Conservation (phyloP, 1,140 invertebrate species). For the honey bee (Apis mellifera) region DNA sequence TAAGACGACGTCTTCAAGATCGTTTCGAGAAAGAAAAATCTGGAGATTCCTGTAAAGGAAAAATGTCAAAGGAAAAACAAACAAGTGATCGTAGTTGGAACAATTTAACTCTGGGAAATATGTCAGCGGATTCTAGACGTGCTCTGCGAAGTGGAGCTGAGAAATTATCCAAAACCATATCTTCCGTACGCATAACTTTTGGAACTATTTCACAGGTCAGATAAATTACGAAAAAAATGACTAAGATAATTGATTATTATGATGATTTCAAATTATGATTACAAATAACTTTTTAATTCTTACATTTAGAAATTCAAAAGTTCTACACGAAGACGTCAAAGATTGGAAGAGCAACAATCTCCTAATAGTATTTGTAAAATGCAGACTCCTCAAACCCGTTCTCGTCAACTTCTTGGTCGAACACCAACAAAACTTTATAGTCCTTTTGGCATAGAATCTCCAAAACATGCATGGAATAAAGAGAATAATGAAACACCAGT, state of each 20-base stretch:
- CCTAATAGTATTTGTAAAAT: constrained; percentile 73
- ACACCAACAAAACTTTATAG: constrained; percentile 86
- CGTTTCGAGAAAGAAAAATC: constrained; percentile 77
- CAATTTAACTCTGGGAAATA: constrained; percentile 73
- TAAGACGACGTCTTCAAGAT: constrained; percentile 77
- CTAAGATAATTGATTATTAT: background rate
- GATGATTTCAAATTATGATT: background rate
- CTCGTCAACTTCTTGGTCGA: constrained; percentile 82
- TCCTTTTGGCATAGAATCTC: constrained; percentile 85
- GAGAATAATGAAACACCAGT: constrained; percentile 66
- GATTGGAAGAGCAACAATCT: constrained; percentile 83
- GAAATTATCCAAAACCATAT: constrained; percentile 83
- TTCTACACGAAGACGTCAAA: constrained; percentile 83
- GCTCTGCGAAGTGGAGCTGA: constrained; percentile 81
- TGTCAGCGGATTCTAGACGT: constrained; percentile 79
- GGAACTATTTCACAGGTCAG: constrained; percentile 84
- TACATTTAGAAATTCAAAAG: constrained; percentile 81
- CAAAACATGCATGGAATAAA: constrained; percentile 76
- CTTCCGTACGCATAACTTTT: constrained; percentile 82
- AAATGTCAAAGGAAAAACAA: constrained; percentile 55
- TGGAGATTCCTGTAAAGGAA: constrained; percentile 52
- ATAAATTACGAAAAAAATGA: background rate
- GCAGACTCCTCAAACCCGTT: constrained; percentile 81
- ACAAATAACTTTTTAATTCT: background rate
- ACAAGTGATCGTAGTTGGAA: constrained; percentile 73